Conservation (phyloP, 2,888 invertebrate species). For the Hirtodrosophila confusa region DNA sequence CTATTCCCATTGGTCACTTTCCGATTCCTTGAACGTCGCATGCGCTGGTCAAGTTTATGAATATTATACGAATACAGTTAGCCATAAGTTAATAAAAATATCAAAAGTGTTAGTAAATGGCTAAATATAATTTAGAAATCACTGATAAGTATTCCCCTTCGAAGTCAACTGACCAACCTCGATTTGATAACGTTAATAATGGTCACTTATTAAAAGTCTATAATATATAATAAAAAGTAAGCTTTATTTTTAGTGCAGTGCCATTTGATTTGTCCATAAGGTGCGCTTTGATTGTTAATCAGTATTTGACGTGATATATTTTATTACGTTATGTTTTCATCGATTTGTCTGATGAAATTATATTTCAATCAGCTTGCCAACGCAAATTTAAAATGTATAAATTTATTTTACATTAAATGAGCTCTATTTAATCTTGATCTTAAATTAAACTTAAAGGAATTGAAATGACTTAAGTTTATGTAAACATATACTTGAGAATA, state of each 20-base stretch:
- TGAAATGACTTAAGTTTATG: too few relatives aligned
- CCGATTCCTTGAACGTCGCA: constrained; percentile 35
- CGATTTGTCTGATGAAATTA: constrained; percentile 11
- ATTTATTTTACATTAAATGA: background rate
- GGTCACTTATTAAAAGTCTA: constrained; percentile 39
- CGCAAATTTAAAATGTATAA: background rate
- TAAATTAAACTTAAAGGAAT: too few relatives aligned
- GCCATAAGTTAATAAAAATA: constrained; percentile 18
- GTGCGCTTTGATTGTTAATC: constrained; percentile 26
- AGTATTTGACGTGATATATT: background rate
- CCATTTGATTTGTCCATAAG: constrained; percentile 33
- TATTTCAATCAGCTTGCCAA: background rate
- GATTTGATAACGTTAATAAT: constrained; percentile 38
- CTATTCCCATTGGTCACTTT: constrained; percentile 35
- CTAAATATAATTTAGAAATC: constrained; percentile 55
- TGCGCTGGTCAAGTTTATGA: constrained; percentile 36
- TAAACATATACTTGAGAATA: too few relatives aligned
- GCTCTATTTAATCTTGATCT: too few relatives aligned
- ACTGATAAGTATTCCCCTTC: constrained; percentile 49
- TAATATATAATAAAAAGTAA: background rate
- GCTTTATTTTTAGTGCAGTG: constrained; percentile 19
- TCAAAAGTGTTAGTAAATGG: constrained; percentile 20
- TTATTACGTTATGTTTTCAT: constrained; percentile 1
- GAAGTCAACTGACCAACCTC: constrained; percentile 54
- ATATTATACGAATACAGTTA: constrained; percentile 5